phyloP scores from a whole-genome alignment of 2,797 vertebrate genomes.

The Tokudaia tokunoshimensis region DNA sequence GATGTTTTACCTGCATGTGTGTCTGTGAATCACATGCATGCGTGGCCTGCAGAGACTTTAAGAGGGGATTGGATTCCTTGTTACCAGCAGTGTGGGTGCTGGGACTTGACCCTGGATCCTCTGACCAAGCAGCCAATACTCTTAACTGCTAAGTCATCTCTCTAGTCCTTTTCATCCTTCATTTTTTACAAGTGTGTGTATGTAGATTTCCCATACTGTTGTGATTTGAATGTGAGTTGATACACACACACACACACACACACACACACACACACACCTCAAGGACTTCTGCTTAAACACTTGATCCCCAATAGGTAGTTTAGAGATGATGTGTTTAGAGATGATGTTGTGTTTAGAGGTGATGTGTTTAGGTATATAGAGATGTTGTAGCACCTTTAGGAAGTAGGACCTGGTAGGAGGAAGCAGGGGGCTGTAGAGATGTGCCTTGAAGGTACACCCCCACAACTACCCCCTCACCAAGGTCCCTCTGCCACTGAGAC shows the following conservation, averaged over 20 bases:
- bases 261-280: not conserved
- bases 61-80: not conserved
- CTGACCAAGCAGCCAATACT: not conserved
- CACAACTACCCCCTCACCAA: not conserved
- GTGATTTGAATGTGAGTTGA: not conserved
- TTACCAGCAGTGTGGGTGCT: not conserved
- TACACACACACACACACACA: not conserved
- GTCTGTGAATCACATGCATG: not conserved
- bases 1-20: not conserved
- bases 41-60: not conserved
- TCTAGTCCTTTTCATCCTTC: not conserved
- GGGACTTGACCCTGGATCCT: not conserved
- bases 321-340: not conserved
- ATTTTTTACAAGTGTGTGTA: not conserved
- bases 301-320: not conserved
- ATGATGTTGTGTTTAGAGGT: not conserved
- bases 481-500: not conserved
- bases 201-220: not conserved
- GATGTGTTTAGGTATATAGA: not conserved
- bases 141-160: not conserved
- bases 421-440: not conserved
- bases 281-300: not conserved
- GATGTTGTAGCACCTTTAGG: not conserved
- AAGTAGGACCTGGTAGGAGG: not conserved
- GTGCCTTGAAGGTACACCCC: too few species aligned